Base-by-base conservation (phyloP, 2,113 vertebrate species). In the Dicaeum eximium region DNA sequence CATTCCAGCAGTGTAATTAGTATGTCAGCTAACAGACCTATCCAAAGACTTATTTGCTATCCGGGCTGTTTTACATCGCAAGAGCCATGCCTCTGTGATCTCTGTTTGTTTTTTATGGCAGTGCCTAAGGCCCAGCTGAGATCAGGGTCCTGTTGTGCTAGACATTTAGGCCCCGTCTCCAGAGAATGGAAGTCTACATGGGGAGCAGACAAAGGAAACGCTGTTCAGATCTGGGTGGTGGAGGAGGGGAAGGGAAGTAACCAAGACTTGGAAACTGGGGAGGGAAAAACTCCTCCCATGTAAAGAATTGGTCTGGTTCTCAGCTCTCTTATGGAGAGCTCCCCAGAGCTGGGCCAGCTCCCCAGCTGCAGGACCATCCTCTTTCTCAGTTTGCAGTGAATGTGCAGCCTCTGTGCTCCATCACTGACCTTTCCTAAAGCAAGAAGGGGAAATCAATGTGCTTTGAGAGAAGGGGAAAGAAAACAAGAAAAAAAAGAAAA, bases 81-180 rank as follows among this genome's bases (percentile, higher is more conserved):
- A 88, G 74, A 90, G 44, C 79, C 20, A 14, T 50, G 58, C 51
- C 77, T 90, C 64, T 92, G 37, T 80, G 85, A 92, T 83, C 71
- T 93, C 48, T 83, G 74, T 86, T 86, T 96, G 78, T 38, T 84
- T 96, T 96, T 92, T 91, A 87, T 92, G 94, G 92, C 86, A 91
- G 57, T 89, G 95, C 94, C 92, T 92, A 81, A 95, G 92, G 96
- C 83, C 86, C 82, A 60, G 85, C 60, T 94, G 92, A 92, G 66
- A 85, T 92, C 51, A 83, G 82, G 79, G 90, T 83, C 86, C 83
- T 89, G 94, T 93, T 94, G 79, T 91, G 87, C 81, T 73, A 91
- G 94, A 92, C 75, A 66, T 77, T 90, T 77, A 82, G 92, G 74
- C 79, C 74, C 73, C 38, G 66, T 92, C 81, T 90, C 88, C 48